These are phyloP conservation scores for Ophiothrix spiculata DNA, from an alignment of 35 echinoderm and acorn worm genomes.

Conservation along the genomic window DNA sequence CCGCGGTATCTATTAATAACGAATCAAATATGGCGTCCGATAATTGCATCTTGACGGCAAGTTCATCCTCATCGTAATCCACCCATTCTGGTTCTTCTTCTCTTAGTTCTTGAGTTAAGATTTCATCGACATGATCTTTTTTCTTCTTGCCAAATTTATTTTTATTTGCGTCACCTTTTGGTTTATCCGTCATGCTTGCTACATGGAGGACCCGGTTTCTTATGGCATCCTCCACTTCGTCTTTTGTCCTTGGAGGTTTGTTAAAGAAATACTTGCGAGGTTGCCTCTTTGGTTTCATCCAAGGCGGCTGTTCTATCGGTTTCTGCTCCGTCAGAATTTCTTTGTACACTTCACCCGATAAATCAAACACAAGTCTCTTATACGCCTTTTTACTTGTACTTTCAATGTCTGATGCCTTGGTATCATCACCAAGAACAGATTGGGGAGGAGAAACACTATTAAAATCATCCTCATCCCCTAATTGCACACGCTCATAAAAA, in stretches of 20 bases:
- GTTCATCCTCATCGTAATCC: conserved; percentile 96
- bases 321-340: conserved; percentile 70
- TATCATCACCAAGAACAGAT: conserved; percentile 71
- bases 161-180: conserved; percentile 21
- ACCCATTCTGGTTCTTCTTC: conserved; percentile 99
- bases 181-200: conserved; percentile 42
- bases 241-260: conserved; percentile 40
- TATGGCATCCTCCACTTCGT: conserved; percentile 51
- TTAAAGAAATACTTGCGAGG: conserved; percentile 71
- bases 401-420: conserved; percentile 88
- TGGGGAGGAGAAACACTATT: conserved; percentile 24
- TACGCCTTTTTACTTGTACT: conserved; percentile 88
- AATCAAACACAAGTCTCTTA: conserved; percentile 77
- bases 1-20: conserved; percentile 75
- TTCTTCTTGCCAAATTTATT: conserved; percentile 76
- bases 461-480: conserved; percentile 25
- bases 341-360: conserved; percentile 79
- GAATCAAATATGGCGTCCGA: conserved; percentile 89
- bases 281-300: conserved; percentile 93
- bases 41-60: conserved; percentile 96
- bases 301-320: conserved; percentile 56
- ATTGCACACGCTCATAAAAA: conserved; percentile 49
- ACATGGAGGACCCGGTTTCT: conserved; percentile 37
- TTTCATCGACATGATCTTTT: conserved; percentile 95
- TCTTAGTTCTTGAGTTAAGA: conserved; percentile 78